Conservation (phyloP, 2,113 vertebrate species). For the Siniperca knerii region DNA sequence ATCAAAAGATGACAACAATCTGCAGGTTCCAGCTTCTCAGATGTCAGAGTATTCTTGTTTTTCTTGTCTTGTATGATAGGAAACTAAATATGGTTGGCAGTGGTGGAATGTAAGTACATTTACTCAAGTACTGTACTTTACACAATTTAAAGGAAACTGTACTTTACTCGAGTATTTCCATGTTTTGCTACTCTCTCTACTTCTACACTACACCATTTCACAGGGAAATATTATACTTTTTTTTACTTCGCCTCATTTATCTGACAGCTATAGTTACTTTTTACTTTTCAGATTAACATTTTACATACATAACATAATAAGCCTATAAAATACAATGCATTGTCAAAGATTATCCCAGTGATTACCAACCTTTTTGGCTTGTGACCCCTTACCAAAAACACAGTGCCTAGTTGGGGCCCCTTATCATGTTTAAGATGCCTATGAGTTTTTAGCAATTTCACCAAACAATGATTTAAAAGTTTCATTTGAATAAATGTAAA, state of each 20-base stretch:
- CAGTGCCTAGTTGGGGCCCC: too few relatives aligned
- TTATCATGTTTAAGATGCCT: too few relatives aligned
- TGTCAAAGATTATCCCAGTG: neutral
- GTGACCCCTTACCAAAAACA: too few relatives aligned
- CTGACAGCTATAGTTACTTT: neutral
- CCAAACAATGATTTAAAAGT: too few relatives aligned
- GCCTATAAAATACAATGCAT: neutral
- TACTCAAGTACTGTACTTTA: neutral
- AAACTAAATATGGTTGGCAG: neutral
- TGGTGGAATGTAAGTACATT: too few relatives aligned
- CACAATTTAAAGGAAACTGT: neutral
- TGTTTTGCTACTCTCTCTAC: neutral
- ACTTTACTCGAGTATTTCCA: neutral
- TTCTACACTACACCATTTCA: neutral
- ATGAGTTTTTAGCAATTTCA: too few relatives aligned
- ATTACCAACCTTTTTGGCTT: neutral
- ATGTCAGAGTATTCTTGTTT: neutral
- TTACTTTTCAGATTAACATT: neutral
- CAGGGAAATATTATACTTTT: neutral
- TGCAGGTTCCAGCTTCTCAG: neutral
- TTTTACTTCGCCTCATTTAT: neutral
- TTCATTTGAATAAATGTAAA: too few relatives aligned
- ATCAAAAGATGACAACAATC: neutral
- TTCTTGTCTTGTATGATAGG: neutral
- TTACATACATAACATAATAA: neutral